Evolutionary conservation across 1,140 invertebrate genomes (phyloP), one percentile per base, ranked within the genome.

Genomic region (Brachionus calyciflorus): DNA sequence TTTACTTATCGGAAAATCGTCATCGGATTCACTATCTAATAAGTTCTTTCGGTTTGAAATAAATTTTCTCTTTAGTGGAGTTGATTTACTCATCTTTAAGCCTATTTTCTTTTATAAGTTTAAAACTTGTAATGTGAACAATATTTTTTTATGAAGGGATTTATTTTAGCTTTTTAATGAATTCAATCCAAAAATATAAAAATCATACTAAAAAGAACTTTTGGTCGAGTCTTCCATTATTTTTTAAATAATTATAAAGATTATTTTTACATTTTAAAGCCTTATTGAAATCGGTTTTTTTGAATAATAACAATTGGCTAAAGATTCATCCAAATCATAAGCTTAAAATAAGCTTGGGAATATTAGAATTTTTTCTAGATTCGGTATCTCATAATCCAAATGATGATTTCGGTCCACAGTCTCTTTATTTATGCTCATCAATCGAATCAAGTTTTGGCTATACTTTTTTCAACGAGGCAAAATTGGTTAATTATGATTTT

Each of bases 301-400:
- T 65, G 10, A 44, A 10, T 3, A 65, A 65, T 24, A 65, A 65
- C 40, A 65, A 65, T 21, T 65, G 60, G 60, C 21, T 65, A 44
- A 21, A 44, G 19, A 44, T 65, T 14, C 19, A 44, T 10, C 10
- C 17, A 21, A 26, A 41, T 9, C 40, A 65, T 19, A 65, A 65
- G 19, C 3, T 44, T 4, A 65, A 65, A 19, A 65, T 65, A 24
- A 41, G 37, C 24, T 44, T 65, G 37, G 60, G 60, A 2, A 65
- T 65, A 12, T 21, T 65, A n/a, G 60, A 65, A 24, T 65, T 65
- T 26, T 65, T 44, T 65, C 40, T 65, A 1, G 60, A 65, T 24
- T 12, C 60, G 17, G 21, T 65, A 3, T 65, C 60, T 10, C 40
- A 44, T 24, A 65, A 65, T 26, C 60, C 60, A 2, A 65, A 65